Percentiles rank a stretch among this genome's conserved stretches.
Evolutionary conservation across 2,797 vertebrate species (phyloP).

Genomic region (Girardinus metallicus): DNA sequence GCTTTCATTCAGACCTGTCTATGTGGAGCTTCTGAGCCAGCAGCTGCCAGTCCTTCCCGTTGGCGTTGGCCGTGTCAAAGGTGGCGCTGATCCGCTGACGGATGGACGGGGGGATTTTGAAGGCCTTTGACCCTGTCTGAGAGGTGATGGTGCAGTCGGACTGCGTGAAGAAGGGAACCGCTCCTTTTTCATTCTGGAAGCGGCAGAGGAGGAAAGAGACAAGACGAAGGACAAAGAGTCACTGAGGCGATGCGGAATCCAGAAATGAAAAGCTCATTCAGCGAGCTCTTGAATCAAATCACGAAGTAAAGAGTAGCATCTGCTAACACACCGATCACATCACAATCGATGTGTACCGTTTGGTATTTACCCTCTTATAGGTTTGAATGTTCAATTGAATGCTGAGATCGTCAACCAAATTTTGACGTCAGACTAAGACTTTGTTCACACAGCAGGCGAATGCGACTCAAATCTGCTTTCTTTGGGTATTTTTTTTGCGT

Average conservation of each 20-base stretch:
- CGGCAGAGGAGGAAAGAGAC: conserved; percentile 3
- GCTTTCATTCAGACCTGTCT: conserved; percentile 84
- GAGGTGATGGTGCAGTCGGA: conserved; percentile 88
- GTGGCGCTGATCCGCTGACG: conserved; percentile 93
- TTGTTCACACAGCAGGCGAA: no score
- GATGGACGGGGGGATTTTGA: conserved; percentile 95
- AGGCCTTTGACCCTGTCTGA: conserved; percentile 90
- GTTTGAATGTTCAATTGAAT: neutral
- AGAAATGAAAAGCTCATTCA: conserved; percentile 65
- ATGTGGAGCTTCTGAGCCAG: conserved; percentile 92
- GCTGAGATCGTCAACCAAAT: neutral
- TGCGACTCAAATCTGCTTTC: no score
- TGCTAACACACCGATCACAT: neutral
- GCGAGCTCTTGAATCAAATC: conserved; percentile 62
- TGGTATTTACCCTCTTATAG: neutral
- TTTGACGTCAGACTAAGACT: neutral
- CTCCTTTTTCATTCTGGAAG: conserved; percentile 85
- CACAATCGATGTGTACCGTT: neutral
- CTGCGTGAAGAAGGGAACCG: conserved; percentile 85
- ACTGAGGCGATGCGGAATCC: conserved; percentile 51
- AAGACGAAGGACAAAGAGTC: conserved; percentile 44
- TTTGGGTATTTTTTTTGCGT: no score
- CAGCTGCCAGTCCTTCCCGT: conserved; percentile 97
- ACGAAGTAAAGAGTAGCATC: conserved; percentile 35
- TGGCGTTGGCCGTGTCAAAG: conserved; percentile 89